These are phyloP conservation scores for Astur gentilis DNA, from an alignment of 2,113 vertebrate genomes.

Conservation along the genomic window DNA sequence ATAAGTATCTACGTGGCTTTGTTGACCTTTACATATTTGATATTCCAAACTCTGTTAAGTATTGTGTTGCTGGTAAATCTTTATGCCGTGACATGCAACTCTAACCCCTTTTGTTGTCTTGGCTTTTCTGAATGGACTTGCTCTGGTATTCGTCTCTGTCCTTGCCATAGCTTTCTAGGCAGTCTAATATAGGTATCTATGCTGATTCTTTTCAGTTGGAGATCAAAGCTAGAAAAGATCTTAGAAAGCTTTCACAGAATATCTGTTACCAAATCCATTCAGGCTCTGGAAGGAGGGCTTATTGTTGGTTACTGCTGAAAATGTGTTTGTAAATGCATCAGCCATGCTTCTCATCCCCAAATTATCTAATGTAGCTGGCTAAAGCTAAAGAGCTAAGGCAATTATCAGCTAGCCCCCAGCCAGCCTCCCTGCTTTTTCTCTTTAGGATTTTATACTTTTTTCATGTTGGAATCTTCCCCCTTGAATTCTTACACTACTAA, in stretches of 20 bases:
- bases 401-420: not conserved
- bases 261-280: not conserved
- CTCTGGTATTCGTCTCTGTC: not conserved
- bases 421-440: not conserved
- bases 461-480: not conserved
- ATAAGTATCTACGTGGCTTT: not conserved
- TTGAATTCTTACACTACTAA: not conserved
- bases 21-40: not conserved
- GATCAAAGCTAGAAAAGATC: not conserved
- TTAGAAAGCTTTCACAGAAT: not conserved
- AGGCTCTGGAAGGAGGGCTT: not conserved
- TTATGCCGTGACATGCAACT: not conserved
- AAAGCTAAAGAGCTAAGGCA: not conserved
- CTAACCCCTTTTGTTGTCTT: not conserved
- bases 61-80: not conserved
- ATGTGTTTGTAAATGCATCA: not conserved
- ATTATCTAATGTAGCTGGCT: not conserved
- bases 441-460: not conserved
- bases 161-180: not conserved
- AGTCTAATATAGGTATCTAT: not conserved
- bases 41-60: not conserved
- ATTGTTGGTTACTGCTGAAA: not conserved
- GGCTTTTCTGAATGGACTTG: not conserved
- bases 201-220: not conserved
- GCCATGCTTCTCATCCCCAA: not conserved